Base-by-base conservation (phyloP, 1,140 invertebrate genomes). In the Drosophila grimshawi region DNA sequence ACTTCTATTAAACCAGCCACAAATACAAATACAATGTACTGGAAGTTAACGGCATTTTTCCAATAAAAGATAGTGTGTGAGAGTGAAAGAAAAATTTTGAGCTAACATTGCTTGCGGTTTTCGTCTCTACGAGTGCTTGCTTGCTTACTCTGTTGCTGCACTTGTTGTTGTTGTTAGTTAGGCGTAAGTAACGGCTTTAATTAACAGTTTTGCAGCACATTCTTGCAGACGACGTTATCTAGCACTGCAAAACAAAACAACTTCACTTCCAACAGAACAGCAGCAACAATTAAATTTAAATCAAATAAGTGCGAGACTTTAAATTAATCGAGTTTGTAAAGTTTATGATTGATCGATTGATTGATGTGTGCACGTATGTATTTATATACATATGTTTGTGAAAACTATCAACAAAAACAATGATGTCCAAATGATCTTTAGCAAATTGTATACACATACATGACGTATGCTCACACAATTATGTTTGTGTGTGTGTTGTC, bases 31-130 rank as follows among this genome's bases (percentile, higher is more conserved):
- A 33, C 5, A 8, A 27, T 32, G 35, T 29, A 57, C 33, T 65
- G 69, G 69, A 66, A 63, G 61, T 41, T 72, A 73, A 73, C 70
- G 70, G 70, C 55, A 73, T 10, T 60, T 61, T 71, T 71, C 55
- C 48, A 53, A 10, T 19, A 4, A 33, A 49, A 8, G 4, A 37
- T 45, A 5, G 5, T 27, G n/a, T n/a, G 7, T 5, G 46, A 37
- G 62, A 27, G 43, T 3, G 30, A 49, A 29, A 55, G 11, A 33
- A 35, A 10, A 45, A 7, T 6, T 0, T 19, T 0, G 19, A 19
- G 19, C 19, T 19, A 19, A 19, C 1, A 19, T 19, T 19, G 19
- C 19, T 19, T 19, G 19, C 19, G 19, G 19, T 19, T 19, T 19
- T 19, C 19, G 19, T 19, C 19, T 19, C 0, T 19, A n/a, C n/a